Evolutionary conservation across 2,888 invertebrate species (phyloP), one percentile per base, ranked within the genome.

Genomic region (Phengaris arion): DNA sequence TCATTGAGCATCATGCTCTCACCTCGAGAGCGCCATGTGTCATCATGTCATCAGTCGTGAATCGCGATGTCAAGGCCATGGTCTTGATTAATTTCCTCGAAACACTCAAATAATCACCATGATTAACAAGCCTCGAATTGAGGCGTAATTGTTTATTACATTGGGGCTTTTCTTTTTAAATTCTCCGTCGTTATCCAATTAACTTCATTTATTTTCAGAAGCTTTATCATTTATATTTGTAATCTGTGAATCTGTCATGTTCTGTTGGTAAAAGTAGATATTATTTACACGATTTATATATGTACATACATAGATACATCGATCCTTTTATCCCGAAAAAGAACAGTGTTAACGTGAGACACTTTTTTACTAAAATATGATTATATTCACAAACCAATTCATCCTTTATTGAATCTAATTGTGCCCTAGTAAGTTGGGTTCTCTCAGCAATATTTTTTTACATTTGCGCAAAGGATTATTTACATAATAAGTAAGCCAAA

Each of bases 11-110:
- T 72, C 51, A 48, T 12, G 54, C 54, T 54, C 72, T 72, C 54
- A 13, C 72, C 72, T 72, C 72, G 68, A 69, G n/a, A 70, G 15
- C 8, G 69, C 69, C 13, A 15, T 13, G 72, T 72, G 72, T 72
- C 72, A 72, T 72, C 72, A 9, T 54, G 35, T 54, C 72, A 72
- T 72, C 70, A 35, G 35, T 35, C 35, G 35, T 35, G 35, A 35
- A 35, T 48, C 51, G 10, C 3, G 51, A 70, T 48, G 70, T 70
- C 70, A 70, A 72, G 52, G 45, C 13, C 35, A 72, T 54, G 52
- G 72, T 35, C 54, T 54, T 72, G 72, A 54, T 72, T 35, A 22
- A 72, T 72, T 72, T 52, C 54, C 72, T 10, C 54, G 52, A 54
- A 72, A 13, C 46, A 68, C 68, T 68, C 45, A 68, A 46, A 72